Base-by-base conservation (phyloP, 2,797 vertebrate species). In the Eospalax fontanierii region DNA sequence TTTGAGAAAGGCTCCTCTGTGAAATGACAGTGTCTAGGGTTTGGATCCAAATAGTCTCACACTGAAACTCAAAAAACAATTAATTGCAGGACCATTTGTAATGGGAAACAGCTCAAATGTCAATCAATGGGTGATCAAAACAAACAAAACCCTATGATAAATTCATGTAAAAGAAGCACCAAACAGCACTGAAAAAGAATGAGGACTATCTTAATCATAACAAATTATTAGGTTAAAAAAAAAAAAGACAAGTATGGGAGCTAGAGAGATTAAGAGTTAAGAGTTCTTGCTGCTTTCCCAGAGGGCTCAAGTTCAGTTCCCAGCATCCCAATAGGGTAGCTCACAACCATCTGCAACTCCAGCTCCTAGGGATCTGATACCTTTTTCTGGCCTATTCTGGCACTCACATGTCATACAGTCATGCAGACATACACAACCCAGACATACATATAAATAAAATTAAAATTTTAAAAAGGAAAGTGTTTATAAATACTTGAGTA, bases 21-120 rank as follows among this genome's bases (percentile, higher is more conserved):
- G 54, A 75, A 59, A 61, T 70, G 38, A 92, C 65, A 38, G 10
- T 54, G 65, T 26, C 66, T 54, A 68, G 43, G 43, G 66, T 91
- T 91, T 82, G 74, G 68, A 88, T 43, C 87, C 79, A 93, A 70
- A 91, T 85, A 74, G 74, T 75, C 61, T 84, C 22, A 50, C 78
- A 65, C 73, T 19, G 83, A 92, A 88, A 90, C 57, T 70, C 50
- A 92, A 90, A 94, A 80, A 40, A 14, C 61, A 74, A 35, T 70
- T 50, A 50, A 87, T 33, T 85, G 54, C 28, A n/a, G 28, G 79
- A 65, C 21, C 73, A 2, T 71, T 80, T 73, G 19, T 84, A 75
- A 50, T 80, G 50, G 50, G 57, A 87, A 88, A 50, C 7, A 18
- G 2, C 21, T n/a, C 33, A 87, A 68, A 28, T 71, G 22, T 90